Base-by-base conservation (phyloP, 2,113 vertebrate genomes). In the Dermatemys mawii region DNA sequence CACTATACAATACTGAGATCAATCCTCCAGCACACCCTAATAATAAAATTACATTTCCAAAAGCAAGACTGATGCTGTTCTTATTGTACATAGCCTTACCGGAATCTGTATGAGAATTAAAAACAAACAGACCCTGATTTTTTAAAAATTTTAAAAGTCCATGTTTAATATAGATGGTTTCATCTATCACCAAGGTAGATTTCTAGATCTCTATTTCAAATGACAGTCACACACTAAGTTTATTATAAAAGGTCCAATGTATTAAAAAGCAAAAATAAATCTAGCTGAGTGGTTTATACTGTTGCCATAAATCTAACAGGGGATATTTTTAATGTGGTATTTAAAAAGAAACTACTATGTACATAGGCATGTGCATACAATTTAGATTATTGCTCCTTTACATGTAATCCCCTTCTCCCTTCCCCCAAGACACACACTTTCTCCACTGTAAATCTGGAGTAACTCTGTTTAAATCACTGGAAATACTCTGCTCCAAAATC, bases 21-120 rank as follows among this genome's bases (percentile, higher is more conserved):
- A 95, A 93, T 97, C 96, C 94, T 87, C 75, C 53, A 82, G 90
- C 57, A 94, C 53, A 90, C 73, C 94, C 83, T 90, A 97, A 95
- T 89, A 96, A 89, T 92, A 96, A 96, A 96, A 95, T 86, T 84
- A 57, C 85, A 84, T 96, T 96, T 96, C 82, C 86, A 54, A 89
- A 92, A 87, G 76, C 90, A 93, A 93, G 94, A 97, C 82, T 79
- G 81, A 94, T 96, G 93, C 87, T 89, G 84, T 93, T 93, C 90
- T 90, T 96, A 46, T 54, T 86, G 63, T 91, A 60, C 87, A 17
- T 80, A 88, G 73, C 86, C 82, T 91, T 55, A 75, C 35, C 0
- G 2, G 88, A 93, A 95, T 86, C 84, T 6, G 1, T 75, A 89
- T 67, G 41, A 80, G 53, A 92, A 70, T 38, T 67, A 5, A 38